phyloP scores from a whole-genome alignment of 2,888 invertebrate species.

The Acleris holmiana region DNA sequence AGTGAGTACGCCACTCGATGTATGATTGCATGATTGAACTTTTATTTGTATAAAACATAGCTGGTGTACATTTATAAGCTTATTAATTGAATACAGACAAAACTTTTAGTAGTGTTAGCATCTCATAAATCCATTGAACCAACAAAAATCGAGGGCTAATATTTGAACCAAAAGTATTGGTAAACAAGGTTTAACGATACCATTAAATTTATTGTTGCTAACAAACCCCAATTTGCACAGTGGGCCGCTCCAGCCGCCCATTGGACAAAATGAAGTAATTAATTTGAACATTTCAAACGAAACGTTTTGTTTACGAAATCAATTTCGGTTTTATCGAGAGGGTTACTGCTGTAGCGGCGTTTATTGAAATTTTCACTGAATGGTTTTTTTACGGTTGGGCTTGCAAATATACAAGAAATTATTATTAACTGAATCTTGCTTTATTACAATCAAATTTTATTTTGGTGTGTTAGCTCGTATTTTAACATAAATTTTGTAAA shows the following conservation, averaged over 20 bases:
- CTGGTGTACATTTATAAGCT: too few relatives aligned
- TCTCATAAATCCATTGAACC: slow-evolving; percentile 1
- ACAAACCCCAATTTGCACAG: slow-evolving; percentile 31
- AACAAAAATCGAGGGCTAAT: slow-evolving; percentile 1
- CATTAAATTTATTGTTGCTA: slow-evolving; percentile 29
- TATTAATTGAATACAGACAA: too few relatives aligned
- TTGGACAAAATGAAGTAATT: slow-evolving; percentile 33
- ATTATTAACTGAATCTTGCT: background rate
- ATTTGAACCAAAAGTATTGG: slow-evolving; percentile 18
- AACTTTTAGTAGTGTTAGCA: too few relatives aligned
- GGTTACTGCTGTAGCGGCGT: background rate
- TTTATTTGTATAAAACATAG: too few relatives aligned
- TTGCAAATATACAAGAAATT: background rate
- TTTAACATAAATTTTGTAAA: too few relatives aligned
- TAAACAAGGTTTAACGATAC: slow-evolving; percentile 19
- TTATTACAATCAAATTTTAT: background rate
- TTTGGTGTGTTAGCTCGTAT: background rate
- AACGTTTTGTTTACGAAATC: slow-evolving; percentile 28
- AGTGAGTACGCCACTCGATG: too few relatives aligned
- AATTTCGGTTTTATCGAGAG: slow-evolving; percentile 10
- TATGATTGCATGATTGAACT: too few relatives aligned
- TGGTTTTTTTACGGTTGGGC: slow-evolving; percentile 1
- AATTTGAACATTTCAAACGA: slow-evolving; percentile 21
- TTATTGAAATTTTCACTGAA: background rate
- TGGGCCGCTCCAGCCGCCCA: slow-evolving; percentile 9